Base-by-base conservation (phyloP, 2,797 vertebrate genomes). In the Eutrigla gurnardus region DNA sequence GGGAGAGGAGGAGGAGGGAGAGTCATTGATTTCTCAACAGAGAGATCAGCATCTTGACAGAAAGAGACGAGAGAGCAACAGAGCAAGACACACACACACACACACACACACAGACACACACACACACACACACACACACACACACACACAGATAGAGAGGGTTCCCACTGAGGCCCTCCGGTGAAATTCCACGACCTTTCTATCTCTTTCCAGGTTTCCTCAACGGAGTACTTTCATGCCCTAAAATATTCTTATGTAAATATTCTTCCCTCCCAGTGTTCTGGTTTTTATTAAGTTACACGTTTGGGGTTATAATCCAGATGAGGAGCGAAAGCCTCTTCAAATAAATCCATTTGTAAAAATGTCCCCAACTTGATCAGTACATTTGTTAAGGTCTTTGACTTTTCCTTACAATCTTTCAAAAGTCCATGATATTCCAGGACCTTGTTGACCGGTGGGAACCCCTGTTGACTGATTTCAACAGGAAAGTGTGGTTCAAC, bases 11-110 rank as follows among this genome's bases (percentile, higher is more conserved):
- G 73, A 63, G 79, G 53, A 55, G 77, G 65, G 73, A 53, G 62
- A 40, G 72, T 18, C 86, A 90, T 90, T 86, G 90, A 92, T 90
- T 91, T 90, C 70, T 92, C 82, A 91, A 93, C 86, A 92, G 89
- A 92, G 91, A 92, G 86, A 93, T 92, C 91, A 92, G 85, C 88
- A 90, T 89, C 88, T 87, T 91, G 87, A 91, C 89, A 90, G 84
- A 86, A 68, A 81, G 78, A 88, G 88, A 84, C 17, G 80, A 87
- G 85, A 74, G 86, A 83, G 83, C 73, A 87, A 72, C 77, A 55
- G 85, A 86, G 77, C 77, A 82, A 65, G 61, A 78, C 71, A 77
- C 68, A 65, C 47, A 70, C 80, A 64, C 75, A 64, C 78, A 74
- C 60, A 17, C 59, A 68, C 33, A 47, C 57, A 73, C 72, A 55